Base-by-base conservation (phyloP, 2,797 vertebrate species). In the Artibeus lituratus region DNA sequence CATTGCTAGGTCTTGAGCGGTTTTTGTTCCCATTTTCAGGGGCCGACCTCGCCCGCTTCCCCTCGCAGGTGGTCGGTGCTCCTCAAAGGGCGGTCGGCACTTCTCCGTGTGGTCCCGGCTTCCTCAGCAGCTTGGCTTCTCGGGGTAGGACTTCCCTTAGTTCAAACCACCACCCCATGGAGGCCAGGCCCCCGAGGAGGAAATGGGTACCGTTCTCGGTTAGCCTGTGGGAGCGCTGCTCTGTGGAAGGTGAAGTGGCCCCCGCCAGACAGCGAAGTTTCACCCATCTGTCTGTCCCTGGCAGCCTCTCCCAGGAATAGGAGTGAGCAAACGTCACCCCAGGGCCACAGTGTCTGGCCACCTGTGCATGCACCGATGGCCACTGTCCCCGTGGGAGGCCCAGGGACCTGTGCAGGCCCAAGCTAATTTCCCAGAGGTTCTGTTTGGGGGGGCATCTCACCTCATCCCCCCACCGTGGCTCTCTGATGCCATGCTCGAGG, bases 401-500 rank as follows among this genome's bases (percentile, higher is more conserved):
- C 1, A 0, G 53, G 57, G 44, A n/a, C 15, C 37, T 69, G 76
- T n/a, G 14, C 10, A 65, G 18, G 57, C n/a, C 32, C 42, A 62
- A 21, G 81, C 8, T 4, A 49, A 65, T 62, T 74, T 8, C 55
- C 12, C 55, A 44, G 37, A 72, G 6, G 11, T 9, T 16, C 15
- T 19, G 14, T 49, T 69, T 12, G 37, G 22, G 21, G 26, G 37
- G 12, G 37, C 32, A 3, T 39, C 39, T 39, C 39, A 39, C 37
- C 69, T 22, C 10, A 3, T 10, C 16, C 10, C n/a, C 32, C 57
- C n/a, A 29, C 32, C 37, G 76, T 47, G 8, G 19, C 32, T 83
- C 11, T 1, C 21, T 1, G 0, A 0, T 1, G 1, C 35, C 39
- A 9, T 12, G 21, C 51, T 22, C 35, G 3, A 12, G 57, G 4